Base-by-base conservation (phyloP, 2,113 vertebrate species). In the Corvus hawaiiensis region DNA sequence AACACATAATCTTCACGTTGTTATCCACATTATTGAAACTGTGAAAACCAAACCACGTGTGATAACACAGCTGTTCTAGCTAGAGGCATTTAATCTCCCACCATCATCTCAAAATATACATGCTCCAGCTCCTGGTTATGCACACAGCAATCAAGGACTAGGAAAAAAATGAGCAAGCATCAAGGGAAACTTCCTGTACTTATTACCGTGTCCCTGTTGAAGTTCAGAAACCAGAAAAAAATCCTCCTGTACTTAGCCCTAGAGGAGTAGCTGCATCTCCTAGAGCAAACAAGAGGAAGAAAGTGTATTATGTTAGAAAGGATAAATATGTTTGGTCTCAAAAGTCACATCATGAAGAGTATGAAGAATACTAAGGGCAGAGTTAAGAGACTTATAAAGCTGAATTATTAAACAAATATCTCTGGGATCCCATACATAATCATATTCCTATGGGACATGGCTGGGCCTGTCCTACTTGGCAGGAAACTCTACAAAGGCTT, bases 11-110 rank as follows among this genome's bases (percentile, higher is more conserved):
- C 86, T 90, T 95, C 76, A 35, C 1, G 3, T 86, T 46, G 30
- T 88, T 88, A 93, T 92, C 71, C 51, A 54, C 32, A 48, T 79
- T 85, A 86, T 41, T 86, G 81, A 80, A 95, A 59, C 64, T 41
- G 30, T 84, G 68, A 69, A 94, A 86, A 93, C 35, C 0, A 3
- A 90, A 55, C 55, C 76, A 63, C 0, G 0, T 77, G 68, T 35
- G 76, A 51, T 35, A 93, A 62, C 84, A 90, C 51, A 90, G 79
- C 83, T 86, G 35, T 75, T 86, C 49, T 63, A 63, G 54, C 59
- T n/a, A 52, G 73, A 71, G 33, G 46, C 63, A 66, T 73, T 92
- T 93, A 73, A 77, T 84, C 79, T 90, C 83, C 37, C 46, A 44
- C 76, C 41, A 54, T 52, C 67, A 59, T 78, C 83, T 89, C 72